Conservation (phyloP, 2,797 vertebrate genomes). For the Lutjanus argentimaculatus region DNA sequence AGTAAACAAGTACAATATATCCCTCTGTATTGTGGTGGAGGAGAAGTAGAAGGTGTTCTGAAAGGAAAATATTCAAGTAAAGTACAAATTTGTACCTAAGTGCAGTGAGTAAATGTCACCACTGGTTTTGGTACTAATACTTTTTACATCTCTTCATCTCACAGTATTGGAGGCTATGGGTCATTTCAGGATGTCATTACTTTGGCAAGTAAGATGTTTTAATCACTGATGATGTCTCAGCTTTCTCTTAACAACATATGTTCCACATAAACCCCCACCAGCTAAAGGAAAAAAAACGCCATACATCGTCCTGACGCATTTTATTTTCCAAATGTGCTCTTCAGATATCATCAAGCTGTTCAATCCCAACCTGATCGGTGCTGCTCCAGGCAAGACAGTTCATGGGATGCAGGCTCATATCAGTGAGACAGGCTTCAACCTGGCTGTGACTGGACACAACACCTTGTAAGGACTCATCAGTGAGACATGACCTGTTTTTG, state of each 20-base stretch:
- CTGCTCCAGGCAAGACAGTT: constrained; percentile 82
- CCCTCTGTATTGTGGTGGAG: too few species aligned
- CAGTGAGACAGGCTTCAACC: constrained; percentile 87
- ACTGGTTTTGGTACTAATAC: background rate
- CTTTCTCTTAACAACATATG: background rate
- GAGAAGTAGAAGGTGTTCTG: too few species aligned
- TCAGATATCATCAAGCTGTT: constrained; percentile 88
- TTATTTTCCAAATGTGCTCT: constrained; percentile 2
- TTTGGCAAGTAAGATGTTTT: constrained; percentile 85
- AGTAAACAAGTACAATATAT: background rate
- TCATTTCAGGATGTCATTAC: constrained; percentile 87
- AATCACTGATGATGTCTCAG: background rate
- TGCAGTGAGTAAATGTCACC: background rate
- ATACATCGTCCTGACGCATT: background rate
- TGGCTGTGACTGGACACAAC: constrained; percentile 89
- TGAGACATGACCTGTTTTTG: background rate
- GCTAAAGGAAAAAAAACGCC: too few species aligned
- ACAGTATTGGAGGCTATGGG: constrained; percentile 88
- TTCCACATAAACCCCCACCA: background rate
- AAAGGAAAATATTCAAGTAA: too few species aligned
- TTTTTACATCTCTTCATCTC: constrained; percentile 12
- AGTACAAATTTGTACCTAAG: too few species aligned
- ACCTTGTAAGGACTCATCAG: constrained; percentile 79
- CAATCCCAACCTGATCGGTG: constrained; percentile 85
- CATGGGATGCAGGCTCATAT: constrained; percentile 81